Evolutionary conservation across 2,888 invertebrate genomes (phyloP), one percentile per base, ranked within the genome.

Genomic region (Boloria selene): DNA sequence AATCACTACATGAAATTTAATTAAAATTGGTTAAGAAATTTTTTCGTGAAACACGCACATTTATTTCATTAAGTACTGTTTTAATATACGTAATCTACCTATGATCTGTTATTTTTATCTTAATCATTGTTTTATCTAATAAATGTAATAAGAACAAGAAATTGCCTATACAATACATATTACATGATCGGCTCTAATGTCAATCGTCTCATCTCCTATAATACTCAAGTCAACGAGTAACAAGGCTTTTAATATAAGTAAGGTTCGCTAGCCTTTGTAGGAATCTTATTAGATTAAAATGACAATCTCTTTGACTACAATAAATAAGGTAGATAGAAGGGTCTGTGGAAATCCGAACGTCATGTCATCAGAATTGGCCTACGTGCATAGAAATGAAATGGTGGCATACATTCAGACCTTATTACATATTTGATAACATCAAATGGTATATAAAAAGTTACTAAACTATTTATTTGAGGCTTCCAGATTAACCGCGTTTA

Each of bases 321-420:
- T 49, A 59, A 49, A 38, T 59, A 49, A 47, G 31, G 49, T 17
- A 47, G 49, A 49, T 59, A 49, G 17, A 49, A 59, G 49, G 58
- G 47, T 59, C 17, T 59, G 13, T 38, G 18, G 31, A 38, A 56
- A 49, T 49, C 59, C 49, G 59, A 49, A 59, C 49, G 13, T 59
- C 49, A 49, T 49, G 59, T 17, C 59, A 38, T 31, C 56, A 45
- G 56, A 59, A 49, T 49, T 49, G 38, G 49, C 17, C 59, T 59
- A 59, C 59, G 59, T 59, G 59, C 49, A 59, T 38, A 49, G 59
- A 59, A 59, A 59, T 59, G 49, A 18, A 59, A 59, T 59, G 59
- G 31, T 17, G 16, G 38, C 38, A 16, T n/a, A 49, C 16, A 49
- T 49, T 49, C n/a, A 16, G 16, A 1, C n/a, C 4, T 44, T 58